Evolutionary conservation across 1,140 invertebrate genomes (phyloP), one percentile per base, ranked within the genome.

Genomic region (Zaprionus davidi): DNA sequence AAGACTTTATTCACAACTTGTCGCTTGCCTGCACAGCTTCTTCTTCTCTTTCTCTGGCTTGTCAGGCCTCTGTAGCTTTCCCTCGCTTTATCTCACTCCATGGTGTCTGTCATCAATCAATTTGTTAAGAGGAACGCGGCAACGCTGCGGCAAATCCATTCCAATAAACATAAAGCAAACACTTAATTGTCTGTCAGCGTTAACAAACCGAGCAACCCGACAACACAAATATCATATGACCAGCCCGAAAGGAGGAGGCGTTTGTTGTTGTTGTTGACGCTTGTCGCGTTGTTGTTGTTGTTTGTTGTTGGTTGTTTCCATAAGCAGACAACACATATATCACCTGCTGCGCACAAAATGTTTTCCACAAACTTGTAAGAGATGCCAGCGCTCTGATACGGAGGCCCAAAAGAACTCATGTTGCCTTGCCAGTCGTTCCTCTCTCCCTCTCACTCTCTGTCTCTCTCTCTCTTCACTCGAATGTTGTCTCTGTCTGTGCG

Each of bases 161-260:
- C 84, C 84, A 90, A 88, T 88, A 88, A 90, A 84, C 84, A 88
- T 88, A 88, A 88, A 88, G 84, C 81, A 88, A 85, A 90, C 85
- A 88, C 85, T 88, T 88, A 88, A 88, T 88, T 88, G 85, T 90
- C 85, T 90, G 85, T 88, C 81, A 90, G 81, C 85, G 84, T 88
- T 87, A 87, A 87, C 83, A 88, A 88, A 90, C 81, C 85, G 70
- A 77, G 75, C 75, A 77, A 72, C 69, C 71, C 70, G 85, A 90
- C 85, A 88, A 88, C 84, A 88, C 84, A 88, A 90, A 84, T 88
- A 88, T 88, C 84, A 88, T 81, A 90, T 88, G 84, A 84, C 85
- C 84, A 56, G 41, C 59, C 55, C n/a, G n/a, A 56, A 62, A 62
- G 68, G 67, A 57, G 70, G 67, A 69, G 82, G 56, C 64, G 73